Conservation (phyloP, 1,140 invertebrate genomes). For the Pseudoatta argentina region DNA sequence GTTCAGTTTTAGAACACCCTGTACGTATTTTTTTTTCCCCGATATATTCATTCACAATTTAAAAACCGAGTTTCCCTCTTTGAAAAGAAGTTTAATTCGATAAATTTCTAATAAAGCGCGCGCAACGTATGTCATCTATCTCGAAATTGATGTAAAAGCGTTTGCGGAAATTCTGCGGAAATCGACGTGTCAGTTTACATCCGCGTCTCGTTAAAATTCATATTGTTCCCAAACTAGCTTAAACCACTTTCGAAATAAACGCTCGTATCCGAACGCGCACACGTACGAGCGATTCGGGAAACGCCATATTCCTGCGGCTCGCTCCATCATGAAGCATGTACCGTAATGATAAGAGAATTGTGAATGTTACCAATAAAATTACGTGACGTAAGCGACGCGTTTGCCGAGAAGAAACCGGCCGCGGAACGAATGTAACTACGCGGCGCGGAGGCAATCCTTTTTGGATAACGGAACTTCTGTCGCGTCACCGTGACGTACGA, state of each 20-base stretch:
- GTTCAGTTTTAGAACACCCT: too few species aligned
- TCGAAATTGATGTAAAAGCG: not conserved
- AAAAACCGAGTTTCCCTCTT: not conserved
- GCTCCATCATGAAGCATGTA: not conserved
- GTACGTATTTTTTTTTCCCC: not conserved
- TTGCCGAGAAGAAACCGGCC: not conserved
- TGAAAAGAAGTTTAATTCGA: not conserved
- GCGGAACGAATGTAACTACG: not conserved
- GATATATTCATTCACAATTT: not conserved
- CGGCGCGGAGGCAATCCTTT: conserved; percentile 3
- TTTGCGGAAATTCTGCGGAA: not conserved
- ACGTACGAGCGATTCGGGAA: not conserved
- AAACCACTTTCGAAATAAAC: conserved; percentile 35
- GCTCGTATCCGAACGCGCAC: not conserved
- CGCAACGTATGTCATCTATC: not conserved
- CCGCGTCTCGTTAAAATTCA: conserved; percentile 46
- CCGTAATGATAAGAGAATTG: not conserved
- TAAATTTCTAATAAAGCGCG: not conserved
- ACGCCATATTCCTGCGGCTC: not conserved
- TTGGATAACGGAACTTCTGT: conserved; percentile 15
- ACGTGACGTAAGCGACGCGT: not conserved
- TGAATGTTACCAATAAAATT: conserved; percentile 8
- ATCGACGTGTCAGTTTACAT: conserved; percentile 19
- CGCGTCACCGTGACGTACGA: conserved; percentile 21
- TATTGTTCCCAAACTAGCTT: conserved; percentile 32